Conservation (phyloP, 1,140 invertebrate genomes). For the Pinna nobilis region DNA sequence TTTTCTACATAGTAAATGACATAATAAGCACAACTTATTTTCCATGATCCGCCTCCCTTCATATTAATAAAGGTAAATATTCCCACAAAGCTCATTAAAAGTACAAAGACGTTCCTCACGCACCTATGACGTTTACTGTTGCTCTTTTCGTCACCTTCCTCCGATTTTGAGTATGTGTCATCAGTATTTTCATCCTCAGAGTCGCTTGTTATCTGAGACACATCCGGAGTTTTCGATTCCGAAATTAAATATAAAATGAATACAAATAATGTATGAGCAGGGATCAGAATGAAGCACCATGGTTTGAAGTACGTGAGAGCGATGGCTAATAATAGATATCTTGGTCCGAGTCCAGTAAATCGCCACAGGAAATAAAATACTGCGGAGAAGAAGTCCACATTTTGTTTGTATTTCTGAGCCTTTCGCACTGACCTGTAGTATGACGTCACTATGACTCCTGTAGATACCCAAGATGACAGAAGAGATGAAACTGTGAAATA, state of each 20-base stretch:
- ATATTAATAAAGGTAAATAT: conserved; percentile 14
- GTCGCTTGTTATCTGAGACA: background rate
- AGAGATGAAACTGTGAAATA: conserved; percentile 6
- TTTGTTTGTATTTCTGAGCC: background rate
- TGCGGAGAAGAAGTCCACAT: conserved; percentile 1
- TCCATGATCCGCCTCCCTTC: conserved; percentile 8
- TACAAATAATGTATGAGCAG: background rate
- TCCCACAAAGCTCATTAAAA: conserved; percentile 1
- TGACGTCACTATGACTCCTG: background rate
- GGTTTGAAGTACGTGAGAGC: conserved; percentile 2
- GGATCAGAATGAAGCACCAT: background rate
- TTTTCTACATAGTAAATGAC: conserved; percentile 10
- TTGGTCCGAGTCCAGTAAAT: background rate
- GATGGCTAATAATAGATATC: background rate
- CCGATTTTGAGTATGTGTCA: background rate
- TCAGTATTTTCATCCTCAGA: background rate
- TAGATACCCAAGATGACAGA: conserved; percentile 10
- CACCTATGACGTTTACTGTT: background rate
- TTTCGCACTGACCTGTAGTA: conserved; percentile 10
- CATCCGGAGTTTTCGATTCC: background rate
- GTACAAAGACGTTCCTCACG: background rate
- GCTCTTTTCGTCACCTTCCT: background rate
- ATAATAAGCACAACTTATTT: conserved; percentile 1
- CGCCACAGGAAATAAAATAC: conserved; percentile 10
- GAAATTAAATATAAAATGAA: background rate